phyloP scores from a whole-genome alignment of 2,113 vertebrate species.

The Passer montanus region DNA sequence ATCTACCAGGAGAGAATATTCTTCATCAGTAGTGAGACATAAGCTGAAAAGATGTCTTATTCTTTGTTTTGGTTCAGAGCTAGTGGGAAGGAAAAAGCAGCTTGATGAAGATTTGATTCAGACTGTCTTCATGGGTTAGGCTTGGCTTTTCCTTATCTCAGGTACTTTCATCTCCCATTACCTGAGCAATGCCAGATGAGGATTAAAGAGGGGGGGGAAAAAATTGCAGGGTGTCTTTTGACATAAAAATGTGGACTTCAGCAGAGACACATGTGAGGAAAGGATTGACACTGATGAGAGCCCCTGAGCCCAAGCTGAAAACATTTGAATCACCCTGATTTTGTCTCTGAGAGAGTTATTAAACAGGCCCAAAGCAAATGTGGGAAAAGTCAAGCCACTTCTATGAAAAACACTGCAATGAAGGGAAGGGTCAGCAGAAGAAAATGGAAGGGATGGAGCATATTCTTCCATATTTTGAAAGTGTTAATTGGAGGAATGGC shows the following conservation, averaged over 20 bases:
- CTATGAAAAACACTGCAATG: not conserved
- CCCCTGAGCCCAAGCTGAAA: not conserved
- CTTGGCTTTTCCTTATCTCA: not conserved
- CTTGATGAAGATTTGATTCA: not conserved
- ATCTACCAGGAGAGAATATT: not conserved
- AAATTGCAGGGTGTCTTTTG: not conserved
- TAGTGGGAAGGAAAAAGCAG: not conserved
- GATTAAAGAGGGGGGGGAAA: not conserved
- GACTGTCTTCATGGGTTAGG: not conserved
- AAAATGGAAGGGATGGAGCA: not conserved
- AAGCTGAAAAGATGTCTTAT: not conserved
- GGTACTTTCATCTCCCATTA: not conserved
- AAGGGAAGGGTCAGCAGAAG: not conserved
- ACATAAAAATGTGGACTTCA: not conserved
- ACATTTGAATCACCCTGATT: not conserved
- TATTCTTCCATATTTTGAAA: not conserved
- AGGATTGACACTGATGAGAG: not conserved
- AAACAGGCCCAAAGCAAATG: not conserved
- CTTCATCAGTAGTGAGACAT: not conserved
- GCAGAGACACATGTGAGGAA: not conserved
- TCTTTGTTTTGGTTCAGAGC: not conserved
- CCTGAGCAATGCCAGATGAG: not conserved
- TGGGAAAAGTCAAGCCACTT: not conserved
- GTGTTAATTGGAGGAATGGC: not conserved
- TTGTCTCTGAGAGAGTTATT: not conserved